These are phyloP conservation scores for Anguilla marmorata DNA, from an alignment of 2,797 vertebrate species.

Conservation along the genomic window DNA sequence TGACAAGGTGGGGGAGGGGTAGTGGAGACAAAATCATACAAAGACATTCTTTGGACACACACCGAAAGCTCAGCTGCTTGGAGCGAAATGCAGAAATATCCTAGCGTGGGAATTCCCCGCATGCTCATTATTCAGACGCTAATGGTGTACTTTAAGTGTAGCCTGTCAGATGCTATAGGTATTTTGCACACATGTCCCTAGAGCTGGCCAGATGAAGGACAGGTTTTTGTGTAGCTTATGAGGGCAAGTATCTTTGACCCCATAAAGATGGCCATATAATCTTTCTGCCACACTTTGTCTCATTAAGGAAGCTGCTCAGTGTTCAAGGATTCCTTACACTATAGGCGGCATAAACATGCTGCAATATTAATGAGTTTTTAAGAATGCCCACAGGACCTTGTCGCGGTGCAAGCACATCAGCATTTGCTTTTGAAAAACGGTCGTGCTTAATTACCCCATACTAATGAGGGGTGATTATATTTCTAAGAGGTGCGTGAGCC, in stretches of 20 bases:
- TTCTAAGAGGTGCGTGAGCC: slow-evolving; percentile 11
- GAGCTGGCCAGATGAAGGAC: not conserved
- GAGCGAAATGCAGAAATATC: not conserved
- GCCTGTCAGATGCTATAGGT: not conserved
- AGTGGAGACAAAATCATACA: not conserved
- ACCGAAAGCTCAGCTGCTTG: not conserved
- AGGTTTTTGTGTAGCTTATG: not conserved
- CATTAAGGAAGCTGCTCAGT: not conserved
- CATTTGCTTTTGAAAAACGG: slow-evolving; percentile 23
- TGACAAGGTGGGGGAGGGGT: not conserved
- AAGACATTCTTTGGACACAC: not conserved
- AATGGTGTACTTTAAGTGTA: not conserved
- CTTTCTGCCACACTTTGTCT: not conserved
- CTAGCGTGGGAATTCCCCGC: not conserved
- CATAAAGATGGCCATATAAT: not conserved
- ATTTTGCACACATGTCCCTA: not conserved
- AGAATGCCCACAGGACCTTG: slow-evolving; percentile 30
- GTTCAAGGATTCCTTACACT: not conserved
- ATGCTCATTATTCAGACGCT: not conserved
- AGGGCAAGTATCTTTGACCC: not conserved
- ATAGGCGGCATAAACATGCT: slow-evolving; percentile 34
- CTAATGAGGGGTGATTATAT: slow-evolving; percentile 33
- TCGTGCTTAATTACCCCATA: slow-evolving; percentile 25
- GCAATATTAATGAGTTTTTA: slow-evolving; percentile 33
- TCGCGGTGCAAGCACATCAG: slow-evolving; percentile 10